A percentile compares a stretch with the other conserved stretches of the same genome.
phyloP scores from a whole-genome alignment of 2,113 vertebrate species.

The Loxodonta africana region DNA sequence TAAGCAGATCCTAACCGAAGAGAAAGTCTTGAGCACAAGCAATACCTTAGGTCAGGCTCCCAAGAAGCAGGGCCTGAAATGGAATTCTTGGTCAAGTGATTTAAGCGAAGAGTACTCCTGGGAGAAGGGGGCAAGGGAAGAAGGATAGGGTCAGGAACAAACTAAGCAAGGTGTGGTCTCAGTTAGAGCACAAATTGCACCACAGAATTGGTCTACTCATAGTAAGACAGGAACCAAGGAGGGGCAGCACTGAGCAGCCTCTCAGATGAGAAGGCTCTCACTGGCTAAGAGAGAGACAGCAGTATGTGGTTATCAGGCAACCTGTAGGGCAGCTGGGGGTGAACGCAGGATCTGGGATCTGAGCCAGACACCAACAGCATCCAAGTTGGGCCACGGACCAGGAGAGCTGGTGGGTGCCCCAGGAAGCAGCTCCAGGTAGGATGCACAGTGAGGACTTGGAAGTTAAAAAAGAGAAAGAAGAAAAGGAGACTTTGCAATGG shows the following conservation, averaged over 20 bases:
- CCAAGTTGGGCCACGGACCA: background rate
- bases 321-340: background rate
- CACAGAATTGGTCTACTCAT: background rate
- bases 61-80: background rate
- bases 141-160: background rate
- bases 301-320: background rate
- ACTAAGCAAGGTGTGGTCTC: background rate
- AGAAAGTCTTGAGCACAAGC: background rate
- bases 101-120: background rate
- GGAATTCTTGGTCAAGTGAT: background rate
- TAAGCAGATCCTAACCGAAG: background rate
- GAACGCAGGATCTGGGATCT: background rate
- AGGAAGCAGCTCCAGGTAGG: background rate
- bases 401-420: background rate
- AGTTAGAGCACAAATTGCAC: background rate
- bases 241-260: accelerated
- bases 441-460: background rate
- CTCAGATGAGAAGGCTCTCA: background rate
- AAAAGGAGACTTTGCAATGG: background rate
- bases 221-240: background rate
- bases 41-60: background rate
- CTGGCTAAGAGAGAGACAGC: background rate
- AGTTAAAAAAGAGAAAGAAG: background rate
- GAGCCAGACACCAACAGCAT: background rate
- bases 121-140: background rate